phyloP scores from a whole-genome alignment of 2,113 vertebrate species.

The Cheirogaleus medius region DNA sequence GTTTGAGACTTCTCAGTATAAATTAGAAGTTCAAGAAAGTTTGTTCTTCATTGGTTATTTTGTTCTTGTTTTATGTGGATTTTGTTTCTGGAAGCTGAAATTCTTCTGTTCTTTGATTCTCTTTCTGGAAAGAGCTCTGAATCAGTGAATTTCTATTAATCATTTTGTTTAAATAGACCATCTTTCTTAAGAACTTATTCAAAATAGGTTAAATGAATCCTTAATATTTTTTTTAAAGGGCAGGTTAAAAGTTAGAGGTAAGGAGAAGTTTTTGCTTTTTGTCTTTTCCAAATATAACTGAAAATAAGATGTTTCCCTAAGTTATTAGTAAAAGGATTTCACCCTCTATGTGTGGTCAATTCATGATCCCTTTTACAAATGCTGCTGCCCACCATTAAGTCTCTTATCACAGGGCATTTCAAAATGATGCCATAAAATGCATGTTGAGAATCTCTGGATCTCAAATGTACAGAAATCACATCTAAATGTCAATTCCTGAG shows the following conservation, averaged over 20 bases:
- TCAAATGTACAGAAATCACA: slow-evolving; percentile 62
- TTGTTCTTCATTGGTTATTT: slow-evolving; percentile 3
- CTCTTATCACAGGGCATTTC: slow-evolving; percentile 75
- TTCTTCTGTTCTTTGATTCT: background rate
- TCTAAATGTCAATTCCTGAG: slow-evolving; percentile 62
- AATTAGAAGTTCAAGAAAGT: background rate
- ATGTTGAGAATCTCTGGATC: slow-evolving; percentile 66
- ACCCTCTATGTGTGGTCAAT: background rate
- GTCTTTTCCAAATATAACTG: background rate
- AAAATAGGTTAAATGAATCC: background rate
- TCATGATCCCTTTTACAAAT: slow-evolving; percentile 8
- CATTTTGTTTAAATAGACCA: slow-evolving; percentile 6
- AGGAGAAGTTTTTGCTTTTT: slow-evolving; percentile 20
- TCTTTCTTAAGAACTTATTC: slow-evolving; percentile 49
- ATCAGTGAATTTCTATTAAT: slow-evolving; percentile 40
- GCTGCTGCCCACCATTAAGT: slow-evolving; percentile 76
- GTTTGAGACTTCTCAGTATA: background rate
- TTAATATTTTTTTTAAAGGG: background rate
- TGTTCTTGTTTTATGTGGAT: slow-evolving; percentile 46
- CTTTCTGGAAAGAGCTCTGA: slow-evolving; percentile 42
- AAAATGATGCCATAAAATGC: slow-evolving; percentile 52
- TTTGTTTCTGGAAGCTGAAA: slow-evolving; percentile 50
- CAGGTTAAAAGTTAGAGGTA: slow-evolving; percentile 31
- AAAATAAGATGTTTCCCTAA: background rate
- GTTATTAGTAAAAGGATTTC: background rate